Percentiles rank a stretch among this genome's conserved stretches.
These are phyloP conservation scores for Austrolebias charrua DNA, from an alignment of 2,797 vertebrate genomes.

Conservation along the genomic window DNA sequence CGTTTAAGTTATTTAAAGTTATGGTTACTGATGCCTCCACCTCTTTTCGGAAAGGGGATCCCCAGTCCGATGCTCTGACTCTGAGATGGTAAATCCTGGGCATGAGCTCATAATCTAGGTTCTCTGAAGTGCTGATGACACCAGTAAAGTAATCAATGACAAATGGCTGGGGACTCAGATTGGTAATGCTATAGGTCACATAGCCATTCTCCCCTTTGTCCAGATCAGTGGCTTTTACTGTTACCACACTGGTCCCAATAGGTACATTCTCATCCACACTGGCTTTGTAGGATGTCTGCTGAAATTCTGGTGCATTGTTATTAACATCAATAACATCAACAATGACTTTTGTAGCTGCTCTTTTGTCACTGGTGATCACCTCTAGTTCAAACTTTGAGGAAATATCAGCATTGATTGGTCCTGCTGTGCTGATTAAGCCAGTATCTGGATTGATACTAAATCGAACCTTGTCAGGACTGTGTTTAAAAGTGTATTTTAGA, in stretches of 20 bases:
- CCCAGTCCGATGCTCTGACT: constrained; percentile 96
- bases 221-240: constrained; percentile 87
- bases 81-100: constrained; percentile 92
- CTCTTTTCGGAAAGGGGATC: constrained; percentile 91
- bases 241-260: constrained; percentile 85
- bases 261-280: constrained; percentile 91
- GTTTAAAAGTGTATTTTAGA: constrained; percentile 88
- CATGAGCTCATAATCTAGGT: constrained; percentile 96
- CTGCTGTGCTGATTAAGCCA: constrained; percentile 90
- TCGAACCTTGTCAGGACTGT: constrained; percentile 80
- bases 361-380: constrained; percentile 87
- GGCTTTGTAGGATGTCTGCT: constrained; percentile 90
- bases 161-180: constrained; percentile 89
- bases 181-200: constrained; percentile 95
- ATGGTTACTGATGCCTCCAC: constrained; percentile 90
- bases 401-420: constrained; percentile 84
- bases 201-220: constrained; percentile 95
- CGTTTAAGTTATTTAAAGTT: constrained; percentile 93
- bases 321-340: constrained; percentile 90
- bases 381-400: constrained; percentile 87
- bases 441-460: constrained; percentile 89
- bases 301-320: constrained; percentile 92
- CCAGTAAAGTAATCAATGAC: constrained; percentile 93
- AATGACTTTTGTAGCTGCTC: constrained; percentile 86
- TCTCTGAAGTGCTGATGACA: constrained; percentile 88